These are phyloP conservation scores for Trichogramma dendrolimi DNA, from an alignment of 2,888 invertebrate genomes.

Conservation along the genomic window DNA sequence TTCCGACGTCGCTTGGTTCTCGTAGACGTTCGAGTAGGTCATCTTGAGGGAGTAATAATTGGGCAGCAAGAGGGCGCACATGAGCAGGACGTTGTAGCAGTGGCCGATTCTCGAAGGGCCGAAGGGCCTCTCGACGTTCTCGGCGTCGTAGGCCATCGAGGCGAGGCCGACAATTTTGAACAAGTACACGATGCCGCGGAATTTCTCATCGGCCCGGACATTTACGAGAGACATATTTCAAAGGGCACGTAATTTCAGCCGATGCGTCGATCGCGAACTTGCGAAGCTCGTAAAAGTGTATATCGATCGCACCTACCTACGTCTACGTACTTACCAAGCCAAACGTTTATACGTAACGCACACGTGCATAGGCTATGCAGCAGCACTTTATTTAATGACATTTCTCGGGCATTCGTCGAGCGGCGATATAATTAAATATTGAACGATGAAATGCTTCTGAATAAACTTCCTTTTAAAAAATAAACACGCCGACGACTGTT, in stretches of 20 bases:
- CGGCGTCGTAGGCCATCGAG: neutral
- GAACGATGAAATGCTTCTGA: neutral
- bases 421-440: too few relatives aligned
- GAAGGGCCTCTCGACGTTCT: neutral
- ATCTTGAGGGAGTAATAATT: too few relatives aligned
- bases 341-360: neutral
- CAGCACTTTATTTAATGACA: too few relatives aligned
- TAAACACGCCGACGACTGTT: neutral
- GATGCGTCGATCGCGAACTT: neutral
- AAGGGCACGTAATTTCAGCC: neutral
- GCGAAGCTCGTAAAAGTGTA: neutral
- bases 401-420: too few relatives aligned
- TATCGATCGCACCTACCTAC: neutral
- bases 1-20: neutral
- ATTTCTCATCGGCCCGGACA: too few relatives aligned
- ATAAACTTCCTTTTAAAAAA: neutral
- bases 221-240: neutral
- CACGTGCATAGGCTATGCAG: too few relatives aligned
- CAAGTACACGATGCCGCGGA: neutral
- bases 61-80: neutral
- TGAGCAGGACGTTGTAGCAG: neutral
- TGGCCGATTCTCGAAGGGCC: neutral
- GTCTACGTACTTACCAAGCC: neutral
- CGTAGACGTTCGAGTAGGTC: neutral
- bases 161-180: neutral